phyloP scores from a whole-genome alignment of 2,113 vertebrate species.

The Polypterus bichir region DNA sequence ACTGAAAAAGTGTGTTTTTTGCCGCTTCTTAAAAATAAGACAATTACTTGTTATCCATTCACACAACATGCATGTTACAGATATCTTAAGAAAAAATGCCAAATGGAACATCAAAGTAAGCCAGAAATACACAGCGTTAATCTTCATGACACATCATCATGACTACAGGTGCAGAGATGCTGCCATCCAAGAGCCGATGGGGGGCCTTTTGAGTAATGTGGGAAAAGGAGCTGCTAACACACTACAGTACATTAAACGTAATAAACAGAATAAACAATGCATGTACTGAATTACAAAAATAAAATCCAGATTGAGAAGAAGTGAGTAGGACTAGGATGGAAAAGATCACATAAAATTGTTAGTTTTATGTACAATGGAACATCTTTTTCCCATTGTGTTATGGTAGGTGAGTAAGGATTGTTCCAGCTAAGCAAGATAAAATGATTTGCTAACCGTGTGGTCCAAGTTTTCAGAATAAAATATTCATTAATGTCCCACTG shows the following conservation, averaged over 20 bases:
- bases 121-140: slow-evolving; percentile 37
- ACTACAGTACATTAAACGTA: slow-evolving; percentile 13
- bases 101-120: slow-evolving; percentile 50
- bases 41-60: slow-evolving; percentile 6
- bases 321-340: no score
- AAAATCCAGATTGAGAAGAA: slow-evolving; percentile 36
- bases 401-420: no score
- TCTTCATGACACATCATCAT: slow-evolving; percentile 16
- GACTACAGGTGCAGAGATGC: slow-evolving; percentile 50
- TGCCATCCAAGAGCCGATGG: slow-evolving; percentile 9
- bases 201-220: slow-evolving; percentile 39
- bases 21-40: no score
- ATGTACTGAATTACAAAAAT: slow-evolving; percentile 33
- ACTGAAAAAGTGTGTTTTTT: no score
- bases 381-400: no score
- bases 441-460: no score
- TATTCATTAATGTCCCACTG: no score
- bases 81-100: slow-evolving; percentile 49
- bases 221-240: slow-evolving; percentile 51
- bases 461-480: no score
- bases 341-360: no score
- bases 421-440: no score
- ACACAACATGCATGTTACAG: slow-evolving; percentile 50
- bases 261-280: slow-evolving; percentile 29
- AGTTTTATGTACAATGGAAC: no score